A percentile compares a stretch with the other conserved stretches of the same genome.
Evolutionary conservation across 2,113 vertebrate species (phyloP).

Genomic region (Anseranas semipalmata): DNA sequence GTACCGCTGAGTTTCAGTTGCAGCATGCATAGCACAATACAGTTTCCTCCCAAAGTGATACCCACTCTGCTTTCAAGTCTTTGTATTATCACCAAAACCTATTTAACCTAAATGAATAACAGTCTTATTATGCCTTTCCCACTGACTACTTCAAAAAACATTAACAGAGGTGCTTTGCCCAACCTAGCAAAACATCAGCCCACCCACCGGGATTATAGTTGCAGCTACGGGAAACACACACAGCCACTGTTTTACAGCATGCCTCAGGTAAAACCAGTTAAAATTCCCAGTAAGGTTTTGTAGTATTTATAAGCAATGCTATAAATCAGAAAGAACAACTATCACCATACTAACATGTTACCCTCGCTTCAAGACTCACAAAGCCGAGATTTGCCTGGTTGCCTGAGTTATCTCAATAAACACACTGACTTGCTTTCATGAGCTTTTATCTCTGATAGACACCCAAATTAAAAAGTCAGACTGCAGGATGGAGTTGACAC

Average conservation of each 20-base stretch:
- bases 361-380: neutral
- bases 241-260: neutral
- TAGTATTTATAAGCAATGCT: neutral
- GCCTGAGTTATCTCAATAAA: neutral
- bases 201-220: rapidly evolving
- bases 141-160: neutral
- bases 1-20: neutral
- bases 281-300: neutral
- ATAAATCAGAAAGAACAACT: neutral
- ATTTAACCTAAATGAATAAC: conserved; percentile 17
- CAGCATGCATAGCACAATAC: neutral
- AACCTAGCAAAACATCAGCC: neutral
- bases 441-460: neutral
- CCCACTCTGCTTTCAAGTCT: neutral
- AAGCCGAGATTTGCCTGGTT: neutral
- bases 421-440: neutral
- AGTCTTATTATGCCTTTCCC: neutral
- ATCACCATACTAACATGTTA: neutral
- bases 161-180: neutral
- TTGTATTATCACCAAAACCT: neutral
- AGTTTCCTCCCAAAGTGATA: neutral
- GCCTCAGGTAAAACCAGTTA: neutral
- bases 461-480: neutral
- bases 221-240: neutral
- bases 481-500: neutral